Evolutionary conservation across 2,888 invertebrate species (phyloP).

Genomic region (Adela reaumurella): DNA sequence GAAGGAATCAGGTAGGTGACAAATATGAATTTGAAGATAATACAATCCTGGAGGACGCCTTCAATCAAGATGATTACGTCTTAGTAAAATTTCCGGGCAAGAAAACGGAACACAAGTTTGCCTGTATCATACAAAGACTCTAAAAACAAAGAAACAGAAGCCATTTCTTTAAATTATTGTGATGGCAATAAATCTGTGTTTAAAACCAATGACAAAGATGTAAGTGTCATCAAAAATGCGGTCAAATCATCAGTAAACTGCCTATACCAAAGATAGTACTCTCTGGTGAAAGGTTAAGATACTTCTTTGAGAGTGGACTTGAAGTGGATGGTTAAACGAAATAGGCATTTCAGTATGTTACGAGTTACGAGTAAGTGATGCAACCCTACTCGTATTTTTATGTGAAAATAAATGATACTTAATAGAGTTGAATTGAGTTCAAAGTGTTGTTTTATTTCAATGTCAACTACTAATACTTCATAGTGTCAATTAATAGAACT

Average conservation of each 20-base stretch:
- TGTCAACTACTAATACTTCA: too few relatives aligned
- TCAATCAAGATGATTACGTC: constrained; percentile 1
- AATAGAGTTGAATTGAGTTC: too few relatives aligned
- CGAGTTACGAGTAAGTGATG: background rate
- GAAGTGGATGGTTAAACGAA: background rate
- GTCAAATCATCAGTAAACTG: background rate
- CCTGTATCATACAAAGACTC: background rate
- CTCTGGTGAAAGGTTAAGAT: background rate
- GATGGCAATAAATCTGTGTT: background rate
- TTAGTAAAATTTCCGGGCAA: background rate
- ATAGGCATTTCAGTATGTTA: background rate
- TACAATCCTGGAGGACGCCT: background rate
- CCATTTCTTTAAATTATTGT: background rate
- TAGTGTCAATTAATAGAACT: too few relatives aligned
- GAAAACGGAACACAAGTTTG: background rate
- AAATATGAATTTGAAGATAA: constrained; percentile 1
- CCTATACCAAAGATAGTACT: background rate
- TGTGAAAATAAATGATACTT: too few relatives aligned
- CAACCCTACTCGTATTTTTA: too few relatives aligned
- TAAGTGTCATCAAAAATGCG: background rate
- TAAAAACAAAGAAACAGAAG: background rate
- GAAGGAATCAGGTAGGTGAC: background rate
- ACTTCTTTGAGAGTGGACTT: background rate
- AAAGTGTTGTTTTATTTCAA: too few relatives aligned
- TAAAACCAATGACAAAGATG: background rate